Evolutionary conservation across 2,888 invertebrate genomes (phyloP).

Genomic region (Empis livida): DNA sequence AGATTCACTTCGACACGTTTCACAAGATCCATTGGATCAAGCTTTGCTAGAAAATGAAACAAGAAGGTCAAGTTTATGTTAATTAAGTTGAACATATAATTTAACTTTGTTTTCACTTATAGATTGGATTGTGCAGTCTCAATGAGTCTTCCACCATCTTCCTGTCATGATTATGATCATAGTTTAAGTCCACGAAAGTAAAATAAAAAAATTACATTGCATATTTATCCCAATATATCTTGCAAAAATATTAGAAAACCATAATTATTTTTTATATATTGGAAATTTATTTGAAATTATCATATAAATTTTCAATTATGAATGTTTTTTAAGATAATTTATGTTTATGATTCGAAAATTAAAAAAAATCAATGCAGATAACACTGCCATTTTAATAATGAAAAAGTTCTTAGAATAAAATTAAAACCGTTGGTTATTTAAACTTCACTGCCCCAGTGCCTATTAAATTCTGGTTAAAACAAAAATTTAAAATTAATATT

Average conservation of each 20-base stretch:
- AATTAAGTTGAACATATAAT: neutral
- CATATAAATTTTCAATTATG: neutral
- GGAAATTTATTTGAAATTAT: too few species aligned
- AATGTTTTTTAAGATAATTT: neutral
- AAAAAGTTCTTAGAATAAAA: too few species aligned
- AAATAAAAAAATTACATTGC: neutral
- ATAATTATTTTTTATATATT: neutral
- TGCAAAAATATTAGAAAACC: neutral
- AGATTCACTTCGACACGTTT: constrained; percentile 45
- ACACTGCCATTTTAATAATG: too few species aligned
- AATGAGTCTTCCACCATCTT: constrained; percentile 35
- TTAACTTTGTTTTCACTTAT: neutral
- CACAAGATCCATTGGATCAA: constrained; percentile 75
- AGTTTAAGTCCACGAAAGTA: constrained; percentile 17
- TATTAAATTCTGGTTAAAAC: too few species aligned
- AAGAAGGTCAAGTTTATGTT: constrained; percentile 42
- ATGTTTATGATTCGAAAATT: neutral
- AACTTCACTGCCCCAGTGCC: too few species aligned
- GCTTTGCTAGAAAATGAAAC: constrained; percentile 83
- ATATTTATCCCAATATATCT: neutral
- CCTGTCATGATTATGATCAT: constrained; percentile 34
- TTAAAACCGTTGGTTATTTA: too few species aligned
- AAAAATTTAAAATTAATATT: too few species aligned
- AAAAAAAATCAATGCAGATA: too few species aligned
- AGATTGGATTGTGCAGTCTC: constrained; percentile 36